Evolutionary conservation across 2,888 invertebrate genomes (phyloP).

Genomic region (Dioctria rufipes): DNA sequence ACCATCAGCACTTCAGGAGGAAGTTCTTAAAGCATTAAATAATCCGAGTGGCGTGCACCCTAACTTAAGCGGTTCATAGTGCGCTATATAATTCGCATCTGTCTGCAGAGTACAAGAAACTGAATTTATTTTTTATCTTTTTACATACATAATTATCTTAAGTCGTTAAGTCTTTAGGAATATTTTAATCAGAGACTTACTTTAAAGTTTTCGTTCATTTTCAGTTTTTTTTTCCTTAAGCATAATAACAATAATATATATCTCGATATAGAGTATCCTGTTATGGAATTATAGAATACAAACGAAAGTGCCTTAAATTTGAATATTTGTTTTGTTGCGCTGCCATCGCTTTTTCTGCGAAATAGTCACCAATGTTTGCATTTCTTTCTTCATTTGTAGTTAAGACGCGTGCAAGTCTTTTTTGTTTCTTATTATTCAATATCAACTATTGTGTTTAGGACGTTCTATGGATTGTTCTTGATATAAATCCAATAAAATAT

Average conservation of each 20-base stretch:
- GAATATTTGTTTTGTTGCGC: neutral
- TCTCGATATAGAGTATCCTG: neutral
- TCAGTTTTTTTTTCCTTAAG: neutral
- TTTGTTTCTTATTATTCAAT: too few species aligned
- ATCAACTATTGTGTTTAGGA: too few species aligned
- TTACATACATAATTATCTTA: neutral
- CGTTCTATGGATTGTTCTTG: too few species aligned
- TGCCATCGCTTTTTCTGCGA: too few species aligned
- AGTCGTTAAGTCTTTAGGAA: neutral
- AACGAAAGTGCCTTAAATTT: neutral
- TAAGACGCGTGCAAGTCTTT: too few species aligned
- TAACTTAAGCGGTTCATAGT: slow-evolving; percentile 63
- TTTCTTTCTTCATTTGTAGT: too few species aligned
- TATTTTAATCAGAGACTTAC: neutral
- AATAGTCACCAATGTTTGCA: too few species aligned
- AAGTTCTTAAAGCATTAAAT: slow-evolving; percentile 84
- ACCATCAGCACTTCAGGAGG: slow-evolving; percentile 85
- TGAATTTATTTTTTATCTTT: slow-evolving; percentile 49
- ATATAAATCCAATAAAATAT: too few species aligned
- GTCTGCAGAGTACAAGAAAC: slow-evolving; percentile 44
- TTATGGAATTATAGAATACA: neutral
- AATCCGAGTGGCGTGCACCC: slow-evolving; percentile 69
- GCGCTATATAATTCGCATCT: slow-evolving; percentile 50
- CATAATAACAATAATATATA: too few species aligned
- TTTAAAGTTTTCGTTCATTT: neutral